These are phyloP conservation scores for Gavia stellata DNA, from an alignment of 2,113 vertebrate species.

Conservation along the genomic window DNA sequence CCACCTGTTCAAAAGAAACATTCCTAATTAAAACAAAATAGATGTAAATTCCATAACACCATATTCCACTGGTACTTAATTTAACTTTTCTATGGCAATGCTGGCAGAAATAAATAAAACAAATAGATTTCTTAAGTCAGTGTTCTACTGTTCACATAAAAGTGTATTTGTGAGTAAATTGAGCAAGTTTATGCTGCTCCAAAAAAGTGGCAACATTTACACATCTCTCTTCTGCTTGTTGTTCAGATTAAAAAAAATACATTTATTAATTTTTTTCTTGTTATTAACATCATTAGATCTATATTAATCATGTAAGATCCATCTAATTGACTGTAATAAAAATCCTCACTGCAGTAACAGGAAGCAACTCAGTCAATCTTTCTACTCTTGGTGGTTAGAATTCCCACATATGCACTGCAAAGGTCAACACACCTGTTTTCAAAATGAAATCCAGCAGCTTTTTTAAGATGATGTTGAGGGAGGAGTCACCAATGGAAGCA, in stretches of 20 bases:
- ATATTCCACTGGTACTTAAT: not conserved
- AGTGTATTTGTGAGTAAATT: not conserved
- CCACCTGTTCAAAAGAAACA: conserved; percentile 76
- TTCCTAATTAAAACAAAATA: not conserved
- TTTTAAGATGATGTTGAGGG: conserved; percentile 92
- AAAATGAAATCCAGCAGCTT: conserved; percentile 97
- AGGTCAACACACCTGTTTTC: conserved; percentile 83
- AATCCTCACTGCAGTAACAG: not conserved
- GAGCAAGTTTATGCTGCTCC: not conserved
- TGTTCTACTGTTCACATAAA: not conserved
- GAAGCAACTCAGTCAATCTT: not conserved
- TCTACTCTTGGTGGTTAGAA: not conserved
- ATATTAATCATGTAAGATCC: not conserved
- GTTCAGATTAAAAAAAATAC: not conserved
- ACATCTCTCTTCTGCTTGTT: not conserved
- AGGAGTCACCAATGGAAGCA: conserved; percentile 91
- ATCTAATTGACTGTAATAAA: not conserved
- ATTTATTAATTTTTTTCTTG: not conserved
- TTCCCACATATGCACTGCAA: not conserved
- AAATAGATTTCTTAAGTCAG: not conserved
- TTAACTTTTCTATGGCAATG: not conserved
- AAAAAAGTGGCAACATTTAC: not conserved
- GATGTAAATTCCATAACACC: not conserved
- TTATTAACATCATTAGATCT: not conserved
- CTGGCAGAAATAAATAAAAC: not conserved